Conservation (phyloP, 2,113 vertebrate species). For the Nothoprocta pentlandii region DNA sequence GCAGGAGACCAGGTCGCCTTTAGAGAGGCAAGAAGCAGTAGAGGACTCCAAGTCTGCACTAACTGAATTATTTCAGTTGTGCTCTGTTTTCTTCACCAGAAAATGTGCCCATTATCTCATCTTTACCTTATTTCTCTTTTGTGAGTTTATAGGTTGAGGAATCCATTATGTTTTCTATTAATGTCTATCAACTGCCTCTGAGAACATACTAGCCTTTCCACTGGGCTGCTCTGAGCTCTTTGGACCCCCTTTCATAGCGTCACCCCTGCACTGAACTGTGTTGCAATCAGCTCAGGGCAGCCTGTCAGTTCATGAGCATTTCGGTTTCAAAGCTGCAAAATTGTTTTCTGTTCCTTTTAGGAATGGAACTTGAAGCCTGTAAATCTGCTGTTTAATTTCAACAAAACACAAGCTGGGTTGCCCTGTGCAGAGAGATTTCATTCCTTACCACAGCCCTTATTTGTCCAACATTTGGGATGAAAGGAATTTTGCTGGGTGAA, state of each 20-base stretch:
- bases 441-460: background rate
- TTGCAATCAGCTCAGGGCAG: background rate
- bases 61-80: background rate
- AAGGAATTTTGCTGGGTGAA: background rate
- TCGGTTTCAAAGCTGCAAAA: background rate
- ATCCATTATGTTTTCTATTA: background rate
- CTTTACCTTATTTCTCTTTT: background rate
- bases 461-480: background rate
- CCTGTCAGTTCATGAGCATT: background rate
- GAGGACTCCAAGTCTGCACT: background rate
- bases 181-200: background rate
- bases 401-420: accelerated
- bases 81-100: background rate
- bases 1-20: background rate
- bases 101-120: background rate
- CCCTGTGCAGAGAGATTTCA: background rate
- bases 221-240: background rate
- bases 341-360: background rate
- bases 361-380: background rate
- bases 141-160: background rate
- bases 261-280: background rate
- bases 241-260: background rate
- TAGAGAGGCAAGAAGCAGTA: background rate
- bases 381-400: background rate
- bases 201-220: background rate